phyloP scores from a whole-genome alignment of 2,888 invertebrate genomes.

The Bhutanitis thaidina region DNA sequence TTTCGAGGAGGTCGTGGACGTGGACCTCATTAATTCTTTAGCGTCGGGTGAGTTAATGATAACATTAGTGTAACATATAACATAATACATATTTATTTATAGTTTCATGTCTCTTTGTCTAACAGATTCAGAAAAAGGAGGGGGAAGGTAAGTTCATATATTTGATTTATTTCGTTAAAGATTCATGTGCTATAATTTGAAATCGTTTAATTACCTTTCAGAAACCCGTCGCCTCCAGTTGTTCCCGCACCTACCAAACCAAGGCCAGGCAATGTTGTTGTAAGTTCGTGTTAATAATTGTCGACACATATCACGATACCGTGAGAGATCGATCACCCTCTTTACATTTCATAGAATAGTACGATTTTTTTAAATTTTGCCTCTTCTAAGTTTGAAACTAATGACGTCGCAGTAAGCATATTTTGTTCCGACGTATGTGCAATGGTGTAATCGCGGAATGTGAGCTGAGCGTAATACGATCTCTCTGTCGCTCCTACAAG shows the following conservation, averaged over 20 bases:
- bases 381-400: too few relatives aligned
- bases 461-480: too few relatives aligned
- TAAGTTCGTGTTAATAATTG: not conserved
- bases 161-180: not conserved
- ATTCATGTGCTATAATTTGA: not conserved
- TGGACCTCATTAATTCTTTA: slow-evolving; percentile 64
- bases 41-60: slow-evolving; percentile 32
- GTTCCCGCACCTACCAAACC: slow-evolving; percentile 71
- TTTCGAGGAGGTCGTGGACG: slow-evolving; percentile 71
- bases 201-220: slow-evolving; percentile 20
- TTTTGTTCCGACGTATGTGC: too few relatives aligned
- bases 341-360: too few relatives aligned
- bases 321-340: too few relatives aligned
- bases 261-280: slow-evolving; percentile 24
- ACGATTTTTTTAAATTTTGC: too few relatives aligned
- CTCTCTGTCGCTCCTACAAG: too few relatives aligned
- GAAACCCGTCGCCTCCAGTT: slow-evolving; percentile 74
- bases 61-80: not conserved
- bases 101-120: not conserved
- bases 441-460: too few relatives aligned
- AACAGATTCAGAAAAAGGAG: not conserved
- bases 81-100: not conserved
- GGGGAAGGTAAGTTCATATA: slow-evolving; percentile 1
- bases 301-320: too few relatives aligned
- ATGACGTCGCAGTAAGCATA: too few relatives aligned